Base-by-base conservation (phyloP, 2,113 vertebrate genomes). In the Apodemus speciosus region DNA sequence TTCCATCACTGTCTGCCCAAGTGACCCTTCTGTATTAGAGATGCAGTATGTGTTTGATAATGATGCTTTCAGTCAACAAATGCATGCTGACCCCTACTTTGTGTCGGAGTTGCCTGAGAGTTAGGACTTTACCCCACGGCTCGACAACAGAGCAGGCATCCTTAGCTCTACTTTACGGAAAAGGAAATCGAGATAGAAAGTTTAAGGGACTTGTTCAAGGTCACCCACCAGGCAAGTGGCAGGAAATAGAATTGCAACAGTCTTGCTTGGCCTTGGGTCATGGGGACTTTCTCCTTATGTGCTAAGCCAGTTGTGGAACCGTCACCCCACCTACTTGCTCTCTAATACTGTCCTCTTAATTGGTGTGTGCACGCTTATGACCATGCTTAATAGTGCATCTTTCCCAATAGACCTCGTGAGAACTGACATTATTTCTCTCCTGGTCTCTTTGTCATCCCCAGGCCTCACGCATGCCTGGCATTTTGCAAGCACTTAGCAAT, bases 121-220 rank as follows among this genome's bases (percentile, higher is more conserved):
- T 21, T n/a, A 80, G 9, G 64, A 35, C 10, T 60, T 95, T 73
- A 27, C 77, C 16, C 77, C 40, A 27, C 15, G 56, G 46, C 21
- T 27, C 93, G 71, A 21, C n/a, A 21, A 30, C 25, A 86, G 75
- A 49, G 15, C 30, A 73, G 56, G 14, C 30, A 79, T 79, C 40
- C 69, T 56, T 85, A 62, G n/a, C 81, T 81, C 88, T 92, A 16
- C 64, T 84, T 89, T 64, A 40, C 27, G 81, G 64, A 71, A 88
- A 27, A 92, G 38, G 72, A 92, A 68, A 79, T 32, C 16, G 21
- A 10, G 27, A 49, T 66, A 49, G 86, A 90, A 92, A 88, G 40
- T 43, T 60, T 13, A 92, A 85, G 73, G 58, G 86, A 35, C 40
- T 93, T 86, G 86, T 16, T 87, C 43, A 80, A 87, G 66, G 73